Base-by-base conservation (phyloP, 2,113 vertebrate genomes). In the Butastur rufipennis region DNA sequence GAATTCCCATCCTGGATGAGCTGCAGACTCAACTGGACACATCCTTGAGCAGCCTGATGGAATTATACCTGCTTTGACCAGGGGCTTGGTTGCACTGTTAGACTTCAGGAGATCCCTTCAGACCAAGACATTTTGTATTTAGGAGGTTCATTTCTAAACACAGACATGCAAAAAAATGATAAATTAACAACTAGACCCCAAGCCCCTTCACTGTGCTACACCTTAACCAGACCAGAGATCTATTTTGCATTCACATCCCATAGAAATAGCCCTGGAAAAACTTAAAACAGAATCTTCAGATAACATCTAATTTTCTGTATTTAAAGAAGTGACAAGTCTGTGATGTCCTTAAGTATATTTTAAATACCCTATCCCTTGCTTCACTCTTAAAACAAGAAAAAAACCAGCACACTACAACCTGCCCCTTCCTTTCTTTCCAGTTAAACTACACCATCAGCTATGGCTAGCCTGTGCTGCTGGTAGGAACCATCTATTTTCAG, bases 121-220 rank as follows among this genome's bases (percentile, higher is more conserved):
- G 47, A 16, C 29, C 0, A 0, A 65, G 43, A 16, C 13, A 7
- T 11, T 58, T 34, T 9, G 31, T 23, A 9, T 19, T 77, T 12
- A 50, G 52, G 47, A 79, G 52, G 47, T 43, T 43, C 38, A 12
- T 16, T 93, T 65, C 80, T 31, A 38, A 62, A 38, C 38, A 52
- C 22, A 32, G 25, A 36, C 0, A 1, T 38, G 42, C 13, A 13
- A 61, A 27, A 52, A 8, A 18, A 9, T 2, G 8, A 16, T 17
- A 8, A 67, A 32, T 16, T 10, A 62, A 27, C 34, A 36, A 7
- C 23, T 4, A 25, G n/a, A 32, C 34, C 20, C 13, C 11, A 7
- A 31, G 55, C 17, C 25, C 26, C 50, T 40, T 22, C 26, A 12
- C n/a, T 23, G 42, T 17, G 34, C 50, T 56, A 2, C 14, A 23